A percentile compares a stretch with the other conserved stretches of the same genome.
Evolutionary conservation across 2,113 vertebrate genomes (phyloP).

Genomic region (Eurystomus gularis): DNA sequence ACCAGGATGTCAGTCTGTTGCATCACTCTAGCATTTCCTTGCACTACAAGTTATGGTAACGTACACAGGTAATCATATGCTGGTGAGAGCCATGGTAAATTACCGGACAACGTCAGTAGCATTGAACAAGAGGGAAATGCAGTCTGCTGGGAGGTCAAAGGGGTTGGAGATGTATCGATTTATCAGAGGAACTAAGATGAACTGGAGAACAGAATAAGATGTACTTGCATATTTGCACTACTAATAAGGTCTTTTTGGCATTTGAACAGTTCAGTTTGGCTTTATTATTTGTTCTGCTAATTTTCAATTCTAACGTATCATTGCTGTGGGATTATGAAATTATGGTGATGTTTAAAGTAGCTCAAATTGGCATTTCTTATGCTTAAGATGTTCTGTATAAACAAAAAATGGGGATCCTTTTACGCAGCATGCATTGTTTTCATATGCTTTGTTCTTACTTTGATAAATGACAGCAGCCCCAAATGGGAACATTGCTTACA

Average conservation of each 20-base stretch:
- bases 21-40: background rate
- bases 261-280: background rate
- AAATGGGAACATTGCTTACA: background rate
- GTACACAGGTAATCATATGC: background rate
- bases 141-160: background rate
- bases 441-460: background rate
- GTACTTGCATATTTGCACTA: background rate
- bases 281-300: background rate
- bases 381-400: background rate
- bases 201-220: background rate
- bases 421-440: background rate
- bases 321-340: background rate
- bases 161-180: background rate
- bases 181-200: background rate
- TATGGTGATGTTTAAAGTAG: background rate
- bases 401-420: background rate
- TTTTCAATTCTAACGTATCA: background rate
- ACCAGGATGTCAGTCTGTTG: background rate
- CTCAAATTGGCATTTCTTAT: background rate
- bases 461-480: background rate
- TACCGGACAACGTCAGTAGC: background rate
- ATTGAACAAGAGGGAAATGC: background rate
- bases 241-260: background rate
- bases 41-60: background rate
- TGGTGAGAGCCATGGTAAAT: background rate